Base-by-base conservation (phyloP, 2,113 vertebrate species). In the Apteryx owenii region DNA sequence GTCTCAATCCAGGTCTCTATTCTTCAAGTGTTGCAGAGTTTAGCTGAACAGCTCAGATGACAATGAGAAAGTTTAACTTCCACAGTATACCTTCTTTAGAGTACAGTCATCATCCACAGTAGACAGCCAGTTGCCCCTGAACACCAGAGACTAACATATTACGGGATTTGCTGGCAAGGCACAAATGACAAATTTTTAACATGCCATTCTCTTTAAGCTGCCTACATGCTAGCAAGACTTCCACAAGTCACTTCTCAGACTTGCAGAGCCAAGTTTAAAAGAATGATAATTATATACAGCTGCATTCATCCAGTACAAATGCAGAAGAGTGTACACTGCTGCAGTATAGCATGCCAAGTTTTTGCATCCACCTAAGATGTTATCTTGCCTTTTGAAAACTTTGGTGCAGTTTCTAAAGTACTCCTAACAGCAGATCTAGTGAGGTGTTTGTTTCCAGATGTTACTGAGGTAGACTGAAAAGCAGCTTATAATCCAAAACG, bases 371-470 rank as follows among this genome's bases (percentile, higher is more conserved):
- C 7, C 56, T 3, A 2, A 33, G 23, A 12, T 10, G 22, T 4
- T 13, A 28, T n/a, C 64, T 3, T 7, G 36, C 71, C 40, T 71
- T 77, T 11, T 18, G 33, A 36, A 53, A 28, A 3, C 31, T 44
- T 33, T 46, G 21, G 6, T 0, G 51, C 31, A 25, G 28, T 0
- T 62, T 42, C 58, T 1, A 7, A 87, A 58, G 38, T 6, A 12
- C 11, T 11, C 7, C 1, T 0, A 40, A 36, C 38, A 19, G 7
- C 51, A 85, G 21, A 8, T 5, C 81, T 13, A 42, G 46, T 0
- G 0, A 79, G 48, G 69, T 8, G 54, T 44, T 7, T 26, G 20
- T 33, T 82, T 31, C 70, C 90, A 94, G 48, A n/a, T 66, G 22
- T 1, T 69, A 58, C 83, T 22, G 46, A 68, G 18, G 60, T 50